Percentiles rank a stretch among this genome's conserved stretches.
Evolutionary conservation across 2,797 vertebrate species (phyloP).

Genomic region (Poecilia gillii): DNA sequence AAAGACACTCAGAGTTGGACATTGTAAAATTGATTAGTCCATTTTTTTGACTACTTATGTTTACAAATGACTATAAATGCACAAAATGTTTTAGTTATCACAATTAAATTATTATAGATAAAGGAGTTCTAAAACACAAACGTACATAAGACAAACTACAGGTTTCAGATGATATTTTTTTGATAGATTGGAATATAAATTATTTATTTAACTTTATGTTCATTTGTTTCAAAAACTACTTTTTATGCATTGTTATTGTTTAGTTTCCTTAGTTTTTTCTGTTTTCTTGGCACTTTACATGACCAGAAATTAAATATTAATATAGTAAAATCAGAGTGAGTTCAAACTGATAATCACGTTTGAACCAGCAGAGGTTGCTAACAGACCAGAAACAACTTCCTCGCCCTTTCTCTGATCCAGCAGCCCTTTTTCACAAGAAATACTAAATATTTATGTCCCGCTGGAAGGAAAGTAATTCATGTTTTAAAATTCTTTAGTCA

Average conservation of each 20-base stretch:
- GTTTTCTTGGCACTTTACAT: not conserved
- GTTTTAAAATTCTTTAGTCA: slow-evolving; percentile 42
- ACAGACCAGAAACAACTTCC: slow-evolving; percentile 38
- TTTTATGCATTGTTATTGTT: not conserved
- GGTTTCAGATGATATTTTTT: not conserved
- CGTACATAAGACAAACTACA: not conserved
- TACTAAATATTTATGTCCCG: slow-evolving; percentile 47
- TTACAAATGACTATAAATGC: not conserved
- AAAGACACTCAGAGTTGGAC: no score
- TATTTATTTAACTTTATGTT: not conserved
- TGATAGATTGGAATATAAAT: not conserved
- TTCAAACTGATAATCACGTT: slow-evolving; percentile 23
- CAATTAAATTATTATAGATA: not conserved
- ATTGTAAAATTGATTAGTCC: no score
- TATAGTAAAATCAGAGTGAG: not conserved
- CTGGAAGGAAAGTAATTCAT: slow-evolving; percentile 28
- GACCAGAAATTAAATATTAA: not conserved
- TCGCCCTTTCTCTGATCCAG: slow-evolving; percentile 3
- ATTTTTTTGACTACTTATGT: not conserved
- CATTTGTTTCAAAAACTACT: not conserved
- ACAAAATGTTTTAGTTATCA: not conserved
- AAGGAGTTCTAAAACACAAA: not conserved
- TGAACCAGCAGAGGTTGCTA: slow-evolving; percentile 66
- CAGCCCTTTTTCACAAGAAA: slow-evolving; percentile 28
- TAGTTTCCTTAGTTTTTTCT: not conserved